Evolutionary conservation across 2,797 vertebrate genomes (phyloP).

Genomic region (Lagorchestes hirsutus): DNA sequence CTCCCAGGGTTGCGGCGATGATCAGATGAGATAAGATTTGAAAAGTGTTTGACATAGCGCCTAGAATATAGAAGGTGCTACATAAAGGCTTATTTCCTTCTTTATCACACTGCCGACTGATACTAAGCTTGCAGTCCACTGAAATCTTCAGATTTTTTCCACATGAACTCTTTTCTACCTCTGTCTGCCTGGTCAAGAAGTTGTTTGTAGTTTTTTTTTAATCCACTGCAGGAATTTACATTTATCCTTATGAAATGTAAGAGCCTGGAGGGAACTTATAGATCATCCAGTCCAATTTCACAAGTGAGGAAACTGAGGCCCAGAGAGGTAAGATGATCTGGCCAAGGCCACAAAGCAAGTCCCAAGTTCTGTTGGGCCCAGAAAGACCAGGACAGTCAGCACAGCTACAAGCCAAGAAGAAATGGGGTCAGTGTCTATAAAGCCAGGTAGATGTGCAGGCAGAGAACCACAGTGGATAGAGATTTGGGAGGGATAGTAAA

Average conservation of each 20-base stretch:
- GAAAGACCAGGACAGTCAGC: not conserved
- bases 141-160: not conserved
- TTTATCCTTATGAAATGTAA: not conserved
- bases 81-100: not conserved
- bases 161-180: not conserved
- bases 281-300: not conserved
- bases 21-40: not conserved
- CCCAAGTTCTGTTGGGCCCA: not conserved
- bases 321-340: not conserved
- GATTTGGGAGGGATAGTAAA: not conserved
- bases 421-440: not conserved
- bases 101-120: not conserved
- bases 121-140: not conserved
- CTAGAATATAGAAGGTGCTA: not conserved
- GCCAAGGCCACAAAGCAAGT: not conserved
- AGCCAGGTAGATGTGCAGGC: not conserved
- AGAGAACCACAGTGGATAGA: not conserved
- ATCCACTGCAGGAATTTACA: not conserved
- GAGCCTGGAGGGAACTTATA: not conserved
- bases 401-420: not conserved
- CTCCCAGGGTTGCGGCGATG: not conserved
- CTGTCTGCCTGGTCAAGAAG: not conserved
- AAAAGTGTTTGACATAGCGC: not conserved
- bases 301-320: not conserved
- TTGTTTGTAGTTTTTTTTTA: not conserved